These are phyloP conservation scores for Alaudala cheleensis DNA, from an alignment of 2,113 vertebrate genomes.

Conservation along the genomic window DNA sequence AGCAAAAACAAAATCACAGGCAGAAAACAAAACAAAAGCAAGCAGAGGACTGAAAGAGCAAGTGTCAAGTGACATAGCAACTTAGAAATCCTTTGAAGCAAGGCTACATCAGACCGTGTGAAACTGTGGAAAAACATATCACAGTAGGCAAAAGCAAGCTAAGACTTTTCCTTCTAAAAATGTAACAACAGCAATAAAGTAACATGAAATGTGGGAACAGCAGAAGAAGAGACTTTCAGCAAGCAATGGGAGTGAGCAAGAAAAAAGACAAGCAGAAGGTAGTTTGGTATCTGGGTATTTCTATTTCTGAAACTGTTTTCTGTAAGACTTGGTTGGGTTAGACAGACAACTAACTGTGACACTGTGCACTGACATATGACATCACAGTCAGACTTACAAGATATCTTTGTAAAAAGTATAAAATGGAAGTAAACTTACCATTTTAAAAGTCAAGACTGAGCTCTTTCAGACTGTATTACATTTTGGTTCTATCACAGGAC, in stretches of 20 bases:
- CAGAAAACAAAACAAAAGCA: not conserved
- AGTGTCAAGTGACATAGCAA: not conserved
- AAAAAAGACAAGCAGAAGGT: not conserved
- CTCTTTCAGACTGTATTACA: not conserved
- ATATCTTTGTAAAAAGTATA: not conserved
- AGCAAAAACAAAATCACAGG: not conserved
- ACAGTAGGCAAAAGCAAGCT: not conserved
- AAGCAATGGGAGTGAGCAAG: accelerated
- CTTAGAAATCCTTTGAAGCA: not conserved
- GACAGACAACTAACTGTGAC: not conserved
- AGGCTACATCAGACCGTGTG: not conserved
- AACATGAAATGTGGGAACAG: not conserved
- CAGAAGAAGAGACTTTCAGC: not conserved
- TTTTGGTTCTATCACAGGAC: not conserved
- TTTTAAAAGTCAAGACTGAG: not conserved
- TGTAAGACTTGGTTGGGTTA: not conserved
- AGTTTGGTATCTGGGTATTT: not conserved
- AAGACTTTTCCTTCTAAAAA: not conserved
- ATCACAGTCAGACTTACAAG: not conserved
- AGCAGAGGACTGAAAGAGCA: not conserved
- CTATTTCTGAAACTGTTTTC: not conserved
- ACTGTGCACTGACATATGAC: not conserved
- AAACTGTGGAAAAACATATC: not conserved
- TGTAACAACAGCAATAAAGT: not conserved
- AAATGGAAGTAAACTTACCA: not conserved